phyloP scores from a whole-genome alignment of 2,888 invertebrate genomes.

The Oscheius sp. region DNA sequence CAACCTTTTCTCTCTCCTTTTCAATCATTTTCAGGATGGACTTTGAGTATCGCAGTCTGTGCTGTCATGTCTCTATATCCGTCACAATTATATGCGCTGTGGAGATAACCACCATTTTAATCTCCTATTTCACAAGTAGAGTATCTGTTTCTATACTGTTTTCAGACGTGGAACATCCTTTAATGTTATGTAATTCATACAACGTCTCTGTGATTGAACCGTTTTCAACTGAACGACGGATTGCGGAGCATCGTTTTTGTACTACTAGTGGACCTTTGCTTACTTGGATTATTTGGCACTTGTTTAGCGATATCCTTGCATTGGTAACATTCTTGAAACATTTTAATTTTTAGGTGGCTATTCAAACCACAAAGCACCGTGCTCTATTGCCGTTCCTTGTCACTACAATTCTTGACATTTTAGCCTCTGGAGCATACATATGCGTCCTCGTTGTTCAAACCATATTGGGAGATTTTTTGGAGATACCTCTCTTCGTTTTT shows the following conservation, averaged over 20 bases:
- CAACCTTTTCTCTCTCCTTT: neutral
- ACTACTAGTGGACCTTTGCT: constrained; percentile 49
- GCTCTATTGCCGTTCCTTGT: constrained; percentile 41
- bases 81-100: constrained; percentile 41
- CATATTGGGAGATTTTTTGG: constrained; percentile 38
- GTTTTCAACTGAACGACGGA: constrained; percentile 37
- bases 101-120: constrained; percentile 45
- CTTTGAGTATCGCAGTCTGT: constrained; percentile 48
- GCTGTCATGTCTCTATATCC: constrained; percentile 53
- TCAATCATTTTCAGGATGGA: constrained; percentile 24
- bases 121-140: constrained; percentile 47
- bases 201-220: constrained; percentile 46
- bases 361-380: constrained; percentile 34
- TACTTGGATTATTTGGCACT: constrained; percentile 52
- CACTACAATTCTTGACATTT: constrained; percentile 42
- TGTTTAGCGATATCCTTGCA: constrained; percentile 46
- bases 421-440: constrained; percentile 45
- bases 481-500: constrained; percentile 50
- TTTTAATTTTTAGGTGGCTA: constrained; percentile 34
- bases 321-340: constrained; percentile 28
- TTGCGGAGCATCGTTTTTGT: constrained; percentile 48
- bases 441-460: constrained; percentile 44
- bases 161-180: constrained; percentile 50
- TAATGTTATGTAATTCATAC: constrained; percentile 49
- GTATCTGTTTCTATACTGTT: neutral